Base-by-base conservation (phyloP, 1,140 invertebrate genomes). In the Brachionus paranguensis region DNA sequence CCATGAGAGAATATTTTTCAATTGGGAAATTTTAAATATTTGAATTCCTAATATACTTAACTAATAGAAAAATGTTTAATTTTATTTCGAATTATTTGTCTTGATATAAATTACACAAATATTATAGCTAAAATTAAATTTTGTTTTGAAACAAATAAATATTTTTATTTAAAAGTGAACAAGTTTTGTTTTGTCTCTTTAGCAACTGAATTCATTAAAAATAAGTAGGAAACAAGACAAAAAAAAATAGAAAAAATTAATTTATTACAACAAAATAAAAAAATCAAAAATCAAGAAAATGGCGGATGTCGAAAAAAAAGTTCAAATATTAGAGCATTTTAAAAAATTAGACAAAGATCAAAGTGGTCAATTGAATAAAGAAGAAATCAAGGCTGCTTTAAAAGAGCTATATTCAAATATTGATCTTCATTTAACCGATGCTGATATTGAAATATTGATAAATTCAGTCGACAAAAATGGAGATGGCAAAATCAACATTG, bases 401-500 rank as follows among this genome's bases (percentile, higher is more conserved):
- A 64, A 45, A 60, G 17, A 81, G 45, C 10, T 81, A 8, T 81
- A 81, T 65, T 41, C 78, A 12, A 68, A 43, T 11, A 81, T 81
- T 64, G 64, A 81, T 47, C 27, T 81, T 4, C 81, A 37, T 33
- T 37, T 83, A 10, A 45, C n/a, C 24, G 60, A 83, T 47, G 7
- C 20, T 14, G 81, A 83, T 43, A 37, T 83, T 17, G 81, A 68
- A 45, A 12, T 37, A 1, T 45, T 83, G 24, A 60, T 83, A 14
- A 27, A 47, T 70, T 70, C 64, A 17, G 41, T 70, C 1, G 81
- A 83, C 14, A 83, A 83, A 83, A 70, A 47, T 47, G 64, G 64
- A 1, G 68, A 83, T 83, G 81, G 81, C 7, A 68, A 83, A 70
- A 72, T 83, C 8, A 29, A 60, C 20, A 68, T 83, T 33, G 47